Conservation (phyloP, 2,113 vertebrate species). For the Pelvicachromis taeniatus region DNA sequence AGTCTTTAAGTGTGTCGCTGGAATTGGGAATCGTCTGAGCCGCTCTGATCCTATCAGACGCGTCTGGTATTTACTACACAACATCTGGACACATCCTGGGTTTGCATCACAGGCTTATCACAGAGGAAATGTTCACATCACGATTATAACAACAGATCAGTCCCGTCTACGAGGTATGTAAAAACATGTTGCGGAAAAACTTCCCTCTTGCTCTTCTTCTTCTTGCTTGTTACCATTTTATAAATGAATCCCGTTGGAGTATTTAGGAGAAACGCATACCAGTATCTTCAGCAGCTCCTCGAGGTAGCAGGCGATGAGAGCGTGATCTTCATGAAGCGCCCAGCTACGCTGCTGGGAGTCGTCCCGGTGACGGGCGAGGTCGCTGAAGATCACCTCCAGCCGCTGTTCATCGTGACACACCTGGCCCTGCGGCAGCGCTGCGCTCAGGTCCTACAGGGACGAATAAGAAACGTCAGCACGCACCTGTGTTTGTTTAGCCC, state of each 20-base stretch:
- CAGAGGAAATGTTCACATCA: neutral
- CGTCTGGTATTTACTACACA: slow-evolving; percentile 22
- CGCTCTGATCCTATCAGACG: slow-evolving; percentile 46
- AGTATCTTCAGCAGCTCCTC: slow-evolving; percentile 87
- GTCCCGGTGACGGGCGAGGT: slow-evolving; percentile 86
- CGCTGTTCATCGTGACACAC: slow-evolving; percentile 94
- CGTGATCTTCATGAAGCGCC: slow-evolving; percentile 77
- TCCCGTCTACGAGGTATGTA: neutral
- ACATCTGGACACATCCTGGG: slow-evolving; percentile 11
- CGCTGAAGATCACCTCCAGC: slow-evolving; percentile 92
- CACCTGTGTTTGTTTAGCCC: neutral
- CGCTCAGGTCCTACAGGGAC: slow-evolving; percentile 77
- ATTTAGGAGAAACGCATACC: slow-evolving; percentile 64
- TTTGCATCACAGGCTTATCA: neutral
- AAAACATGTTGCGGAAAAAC: neutral
- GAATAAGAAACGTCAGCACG: neutral
- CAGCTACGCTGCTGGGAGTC: slow-evolving; percentile 96
- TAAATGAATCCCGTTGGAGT: neutral
- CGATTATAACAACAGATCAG: neutral
- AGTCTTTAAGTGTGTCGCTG: neutral
- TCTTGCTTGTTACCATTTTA: neutral
- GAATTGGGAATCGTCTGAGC: slow-evolving; percentile 31
- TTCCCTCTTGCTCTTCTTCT: neutral
- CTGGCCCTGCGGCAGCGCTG: slow-evolving; percentile 86
- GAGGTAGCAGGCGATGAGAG: slow-evolving; percentile 75